Evolutionary conservation across 2,797 vertebrate genomes (phyloP), one percentile per base, ranked within the genome.

Genomic region (Scomberomorus guttatus): DNA sequence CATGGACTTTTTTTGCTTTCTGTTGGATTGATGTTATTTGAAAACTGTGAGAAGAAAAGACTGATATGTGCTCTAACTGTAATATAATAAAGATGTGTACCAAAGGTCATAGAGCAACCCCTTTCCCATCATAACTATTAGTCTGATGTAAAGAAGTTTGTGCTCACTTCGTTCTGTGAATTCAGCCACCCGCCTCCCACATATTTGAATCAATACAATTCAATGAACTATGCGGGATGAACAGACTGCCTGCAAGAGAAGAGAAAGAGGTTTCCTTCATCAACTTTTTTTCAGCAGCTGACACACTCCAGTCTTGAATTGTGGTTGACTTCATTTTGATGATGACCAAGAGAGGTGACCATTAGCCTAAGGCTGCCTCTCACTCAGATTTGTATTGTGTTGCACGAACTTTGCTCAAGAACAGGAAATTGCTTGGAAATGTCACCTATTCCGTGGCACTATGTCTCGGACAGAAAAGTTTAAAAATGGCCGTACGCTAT

Each of bases 341-440:
- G 51, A 77, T 79, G 79, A 83, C 73, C 77, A 75, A 72, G 61
- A 75, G 79, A 84, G 70, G 89, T 90, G 77, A 92, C 87, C 85
- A 81, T 92, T 90, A 87, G 89, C 93, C 86, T 13, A 67, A 80
- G 90, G 90, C 85, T 64, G 59, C 81, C 72, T 84, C 75, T 88
- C 63, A 82, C 77, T 89, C 60, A 82, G 59, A 82, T 88, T 86
- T 87, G 72, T 74, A 93, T 87, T 88, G 89, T 85, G 85, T 81
- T 68, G 79, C 81, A 80, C 91, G 90, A 94, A 94, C 93, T 93
- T 93, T 95, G 80, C 80, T 73, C 79, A 81, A 80, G 82, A 84
- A 88, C 72, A 83, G 87, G 81, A 93, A 92, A 95, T 95, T 94
- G 89, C 87, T 93, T 90, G 79, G 62, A 95, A 96, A 95, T 94